Conservation (phyloP, 2,113 vertebrate species). For the Dasypus novemcinctus region DNA sequence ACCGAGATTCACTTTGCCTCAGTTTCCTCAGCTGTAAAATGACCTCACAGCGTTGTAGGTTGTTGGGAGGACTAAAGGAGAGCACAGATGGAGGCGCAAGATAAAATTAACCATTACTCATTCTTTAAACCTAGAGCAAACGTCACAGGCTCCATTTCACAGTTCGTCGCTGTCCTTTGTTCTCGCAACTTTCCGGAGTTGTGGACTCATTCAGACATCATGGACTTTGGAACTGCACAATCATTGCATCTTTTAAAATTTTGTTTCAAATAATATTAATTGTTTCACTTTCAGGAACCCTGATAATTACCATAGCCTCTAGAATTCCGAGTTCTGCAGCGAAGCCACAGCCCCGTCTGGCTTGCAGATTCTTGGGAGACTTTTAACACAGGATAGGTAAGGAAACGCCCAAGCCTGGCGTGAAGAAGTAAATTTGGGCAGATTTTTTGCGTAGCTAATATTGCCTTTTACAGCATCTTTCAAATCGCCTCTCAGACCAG, state of each 20-base stretch:
- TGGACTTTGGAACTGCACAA: not conserved
- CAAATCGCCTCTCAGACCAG: not conserved
- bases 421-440: not conserved
- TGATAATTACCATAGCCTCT: not conserved
- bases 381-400: not conserved
- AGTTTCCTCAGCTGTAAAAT: not conserved
- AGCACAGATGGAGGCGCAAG: not conserved
- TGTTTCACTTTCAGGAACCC: not conserved
- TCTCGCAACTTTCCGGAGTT: not conserved
- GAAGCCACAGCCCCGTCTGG: not conserved
- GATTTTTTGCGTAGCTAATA: not conserved
- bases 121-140: not conserved
- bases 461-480: not conserved
- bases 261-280: not conserved
- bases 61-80: not conserved
- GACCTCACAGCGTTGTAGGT: not conserved
- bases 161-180: not conserved
- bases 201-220: not conserved
- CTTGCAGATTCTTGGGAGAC: not conserved
- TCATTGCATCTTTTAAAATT: not conserved
- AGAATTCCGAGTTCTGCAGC: not conserved
- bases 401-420: no score
- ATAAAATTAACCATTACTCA: not conserved
- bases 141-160: not conserved
- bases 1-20: not conserved